These are phyloP conservation scores for Psilopogon haemacephalus DNA, from an alignment of 2,113 vertebrate genomes.

Conservation along the genomic window DNA sequence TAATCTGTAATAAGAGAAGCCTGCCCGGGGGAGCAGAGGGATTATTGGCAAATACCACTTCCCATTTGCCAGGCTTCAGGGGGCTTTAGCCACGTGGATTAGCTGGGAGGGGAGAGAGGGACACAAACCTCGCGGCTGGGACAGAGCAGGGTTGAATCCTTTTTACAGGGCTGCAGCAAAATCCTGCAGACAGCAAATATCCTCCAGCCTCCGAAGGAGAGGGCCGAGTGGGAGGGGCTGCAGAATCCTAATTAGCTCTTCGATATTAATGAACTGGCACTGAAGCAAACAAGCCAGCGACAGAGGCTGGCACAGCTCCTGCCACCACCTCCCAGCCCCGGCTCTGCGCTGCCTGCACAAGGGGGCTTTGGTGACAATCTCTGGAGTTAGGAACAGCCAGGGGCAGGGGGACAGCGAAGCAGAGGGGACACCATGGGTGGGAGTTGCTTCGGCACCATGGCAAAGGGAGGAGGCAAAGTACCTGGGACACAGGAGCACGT, in stretches of 20 bases:
- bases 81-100: conserved; percentile 31
- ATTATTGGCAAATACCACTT: conserved; percentile 67
- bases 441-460: neutral
- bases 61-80: conserved; percentile 23
- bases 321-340: neutral
- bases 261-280: conserved; percentile 27
- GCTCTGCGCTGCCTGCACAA: accelerated
- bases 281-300: neutral
- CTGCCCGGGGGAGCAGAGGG: conserved; percentile 24
- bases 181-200: neutral
- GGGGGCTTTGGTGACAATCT: neutral
- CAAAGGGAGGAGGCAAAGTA: neutral
- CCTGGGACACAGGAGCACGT: accelerated
- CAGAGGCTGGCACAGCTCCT: neutral
- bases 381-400: neutral
- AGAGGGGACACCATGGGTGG: neutral
- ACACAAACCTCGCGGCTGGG: neutral
- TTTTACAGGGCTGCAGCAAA: neutral
- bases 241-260: conserved; percentile 57
- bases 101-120: neutral
- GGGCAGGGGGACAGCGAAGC: neutral
- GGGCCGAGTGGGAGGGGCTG: conserved; percentile 4
- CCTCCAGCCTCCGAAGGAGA: conserved; percentile 1
- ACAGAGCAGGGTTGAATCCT: neutral
- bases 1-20: conserved; percentile 60